Base-by-base conservation (phyloP, 2,888 invertebrate genomes). In the Tinea semifulvella region DNA sequence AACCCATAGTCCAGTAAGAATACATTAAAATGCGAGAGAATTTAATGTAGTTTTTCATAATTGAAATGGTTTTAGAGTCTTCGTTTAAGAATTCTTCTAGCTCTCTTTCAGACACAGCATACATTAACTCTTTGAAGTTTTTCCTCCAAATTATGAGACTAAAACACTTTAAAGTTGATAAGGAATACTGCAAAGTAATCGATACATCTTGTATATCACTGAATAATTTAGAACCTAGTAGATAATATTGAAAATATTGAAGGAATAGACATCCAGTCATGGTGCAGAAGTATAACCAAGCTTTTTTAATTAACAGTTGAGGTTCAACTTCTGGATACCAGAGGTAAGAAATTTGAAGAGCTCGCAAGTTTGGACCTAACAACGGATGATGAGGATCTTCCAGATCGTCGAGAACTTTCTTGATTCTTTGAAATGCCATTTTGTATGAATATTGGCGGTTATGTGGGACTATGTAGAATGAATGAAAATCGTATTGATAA, bases 371-470 rank as follows among this genome's bases (percentile, higher is more conserved):
- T 3, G n/a, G 4, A 4, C 27, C 27, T 4, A 27, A 7, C 3
- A 10, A 27, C 3, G 51, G 48, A 50, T 49, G 48, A 35, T 43
- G 42, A 26, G 48, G 45, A 22, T 43, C 45, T 47, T 47, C 48
- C 44, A 28, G 45, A 26, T 40, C 47, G 46, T 50, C 47, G 31
- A 38, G 18, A 31, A 27, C 3, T 10, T 27, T 27, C 11, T 27
- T n/a, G n/a, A n/a, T n/a, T n/a, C n/a, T n/a, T n/a, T n/a, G n/a
- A n/a, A n/a, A n/a, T n/a, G n/a, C n/a, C n/a, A n/a, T n/a, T n/a
- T n/a, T n/a, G n/a, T n/a, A n/a, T n/a, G n/a, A n/a, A n/a, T n/a
- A n/a, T n/a, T n/a, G n/a, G n/a, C n/a, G n/a, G n/a, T 26, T n/a
- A 26, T 10, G 2, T 26, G 2, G 26, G 2, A 6, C 6, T 26